These are phyloP conservation scores for Orbicella faveolata DNA, from an alignment of 64 coral and sea anemone genomes.

Conservation along the genomic window DNA sequence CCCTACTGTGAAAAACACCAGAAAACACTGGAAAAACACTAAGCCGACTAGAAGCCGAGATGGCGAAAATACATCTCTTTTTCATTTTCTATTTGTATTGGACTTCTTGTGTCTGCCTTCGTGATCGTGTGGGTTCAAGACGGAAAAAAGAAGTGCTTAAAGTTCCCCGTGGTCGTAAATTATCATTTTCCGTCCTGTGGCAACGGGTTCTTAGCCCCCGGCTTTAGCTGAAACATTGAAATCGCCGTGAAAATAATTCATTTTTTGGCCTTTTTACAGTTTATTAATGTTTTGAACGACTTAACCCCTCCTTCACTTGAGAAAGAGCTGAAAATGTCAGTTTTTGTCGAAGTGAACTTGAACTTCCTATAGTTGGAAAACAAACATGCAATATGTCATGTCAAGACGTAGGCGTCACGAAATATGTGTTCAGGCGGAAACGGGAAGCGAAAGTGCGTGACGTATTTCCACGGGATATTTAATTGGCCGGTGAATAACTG, in stretches of 20 bases:
- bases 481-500: not conserved
- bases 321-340: not conserved
- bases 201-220: too few species aligned
- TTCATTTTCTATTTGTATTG: not conserved
- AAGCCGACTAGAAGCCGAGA: not conserved
- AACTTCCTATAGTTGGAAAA: not conserved
- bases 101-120: not conserved
- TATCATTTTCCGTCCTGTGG: not conserved
- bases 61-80: not conserved
- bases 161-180: not conserved
- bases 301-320: too few species aligned
- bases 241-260: too few species aligned
- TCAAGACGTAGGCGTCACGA: slow-evolving; percentile 5
- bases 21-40: not conserved
- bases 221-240: too few species aligned
- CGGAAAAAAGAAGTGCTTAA: not conserved
- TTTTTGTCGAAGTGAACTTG: not conserved
- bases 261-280: not conserved
- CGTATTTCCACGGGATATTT: not conserved
- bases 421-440: not conserved
- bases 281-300: not conserved
- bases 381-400: not conserved
- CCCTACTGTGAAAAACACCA: not conserved
- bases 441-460: not conserved
- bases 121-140: not conserved